Base-by-base conservation (phyloP, 2,888 invertebrate genomes). In the Scotopteryx bipunctaria region DNA sequence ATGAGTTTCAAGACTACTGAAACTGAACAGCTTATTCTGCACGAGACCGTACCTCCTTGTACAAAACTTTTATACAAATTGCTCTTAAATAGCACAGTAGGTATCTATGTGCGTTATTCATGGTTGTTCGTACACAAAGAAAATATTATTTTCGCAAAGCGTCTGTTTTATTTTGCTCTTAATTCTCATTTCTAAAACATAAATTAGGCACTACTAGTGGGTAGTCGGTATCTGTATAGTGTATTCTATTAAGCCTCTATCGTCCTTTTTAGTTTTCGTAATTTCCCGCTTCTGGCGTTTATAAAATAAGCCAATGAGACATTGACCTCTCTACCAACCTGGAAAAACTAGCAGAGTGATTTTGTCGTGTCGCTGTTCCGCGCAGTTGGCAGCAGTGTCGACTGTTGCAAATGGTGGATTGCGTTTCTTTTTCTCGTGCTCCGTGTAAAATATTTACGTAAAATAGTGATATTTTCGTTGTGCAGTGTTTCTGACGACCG, bases 401-500 rank as follows among this genome's bases (percentile, higher is more conserved):
- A 77, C 83, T 83, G 78, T 85, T 86, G 91, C 91, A 91, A 91
- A 90, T 90, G 91, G 91, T 89, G 90, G 90, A 90, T 90, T 82
- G 86, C 89, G 89, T 90, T 89, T 77, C 90, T 87, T 91, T 90
- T 89, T 90, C 87, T 82, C 83, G 90, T 88, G 90, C 89, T 88
- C 90, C 81, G 87, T 88, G 86, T 88, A 86, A 91, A 91, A 90
- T 91, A 91, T 91, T 91, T 91, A 91, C 91, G 91, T 91, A 91
- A 91, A 91, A 90, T 88, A 84, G 87, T 91, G 91, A 76, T 78
- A 83, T 81, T 80, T 83, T 85, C 71, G 80, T 76, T 78, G 83
- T 79, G 89, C 89, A 81, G 90, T 90, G 90, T 90, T 90, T 90
- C 90, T 90, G 90, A 86, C 89, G 76, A 71, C 74, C 68, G 75